Evolutionary conservation across 2,888 invertebrate genomes (phyloP), one percentile per base, ranked within the genome.

Genomic region (Seira sanloemensis): DNA sequence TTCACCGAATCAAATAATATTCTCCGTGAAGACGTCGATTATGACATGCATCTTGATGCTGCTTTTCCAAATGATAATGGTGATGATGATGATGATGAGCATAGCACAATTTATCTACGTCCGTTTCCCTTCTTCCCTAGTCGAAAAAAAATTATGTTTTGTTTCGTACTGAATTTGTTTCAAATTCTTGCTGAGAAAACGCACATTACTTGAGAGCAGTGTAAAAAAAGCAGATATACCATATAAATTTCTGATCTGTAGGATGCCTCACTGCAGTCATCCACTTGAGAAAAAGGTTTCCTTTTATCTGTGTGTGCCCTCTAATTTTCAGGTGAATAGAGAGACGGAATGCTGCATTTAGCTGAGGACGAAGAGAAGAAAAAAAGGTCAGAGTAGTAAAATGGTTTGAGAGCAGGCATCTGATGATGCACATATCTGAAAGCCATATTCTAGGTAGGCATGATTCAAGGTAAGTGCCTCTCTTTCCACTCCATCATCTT

Each of bases 51-150:
- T 16, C 50, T 7, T 7, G 16, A 12, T n/a, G 50, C n/a, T n/a
- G n/a, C n/a, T n/a, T 12, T 50, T 50, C n/a, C n/a, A n/a, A n/a
- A n/a, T n/a, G 50, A 50, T 50, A 50, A n/a, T 50, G 5, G 12
- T 50, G 16, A n/a, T 50, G 50, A n/a, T 50, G n/a, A n/a, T n/a
- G n/a, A 50, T 50, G 50, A 50, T 50, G 50, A 50, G 50, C 50
- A 25, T 12, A 72, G 24, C 71, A 27, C 68, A 69, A 78, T 78
- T 78, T 71, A 66, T 78, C 78, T 78, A 62, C 71, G 78, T 78
- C 78, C 69, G 68, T 68, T 37, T 74, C 18, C 62, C 62, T 62
- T 73, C 18, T 26, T 26, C 24, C 54, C 18, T 24, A 1, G 23
- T 65, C 18, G 2, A 7, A 50, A 12, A 50, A 50, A 12, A 50